These are phyloP conservation scores for Odontothrips loti DNA, from an alignment of 2,888 invertebrate genomes.

Conservation along the genomic window DNA sequence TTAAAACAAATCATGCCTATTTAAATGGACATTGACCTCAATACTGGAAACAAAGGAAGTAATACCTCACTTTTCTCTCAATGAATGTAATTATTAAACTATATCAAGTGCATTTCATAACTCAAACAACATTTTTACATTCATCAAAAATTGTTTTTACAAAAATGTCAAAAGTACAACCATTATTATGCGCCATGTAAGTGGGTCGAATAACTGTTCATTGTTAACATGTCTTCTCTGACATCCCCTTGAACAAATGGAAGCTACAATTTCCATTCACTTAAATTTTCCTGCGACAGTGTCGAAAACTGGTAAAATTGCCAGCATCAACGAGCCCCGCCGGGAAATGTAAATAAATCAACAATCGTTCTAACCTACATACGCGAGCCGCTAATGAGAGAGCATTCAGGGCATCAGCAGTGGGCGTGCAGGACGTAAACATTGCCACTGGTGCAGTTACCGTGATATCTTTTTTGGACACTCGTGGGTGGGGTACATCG, in stretches of 20 bases:
- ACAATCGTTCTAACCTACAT: constrained; percentile 17
- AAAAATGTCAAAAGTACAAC: background rate
- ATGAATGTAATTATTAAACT: background rate
- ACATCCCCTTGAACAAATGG: background rate
- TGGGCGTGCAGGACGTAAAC: too few relatives aligned
- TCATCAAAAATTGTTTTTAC: background rate
- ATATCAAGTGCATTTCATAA: background rate
- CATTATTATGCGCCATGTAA: background rate
- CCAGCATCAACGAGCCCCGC: too few relatives aligned
- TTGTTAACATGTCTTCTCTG: background rate
- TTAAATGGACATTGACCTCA: too few relatives aligned
- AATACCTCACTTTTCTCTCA: too few relatives aligned
- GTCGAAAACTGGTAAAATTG: too few relatives aligned
- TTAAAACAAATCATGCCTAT: background rate
- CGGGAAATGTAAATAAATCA: background rate
- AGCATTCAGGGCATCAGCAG: background rate
- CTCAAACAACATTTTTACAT: background rate
- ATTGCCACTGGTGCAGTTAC: too few relatives aligned
- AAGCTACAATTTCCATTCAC: too few relatives aligned
- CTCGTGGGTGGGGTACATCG: too few relatives aligned
- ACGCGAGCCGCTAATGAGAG: background rate
- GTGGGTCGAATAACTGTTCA: constrained; percentile 21
- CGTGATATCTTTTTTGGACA: too few relatives aligned
- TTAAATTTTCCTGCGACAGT: too few relatives aligned
- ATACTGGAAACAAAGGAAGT: too few relatives aligned